phyloP scores from a whole-genome alignment of 2,888 invertebrate genomes.

The Slavum lentiscoides region DNA sequence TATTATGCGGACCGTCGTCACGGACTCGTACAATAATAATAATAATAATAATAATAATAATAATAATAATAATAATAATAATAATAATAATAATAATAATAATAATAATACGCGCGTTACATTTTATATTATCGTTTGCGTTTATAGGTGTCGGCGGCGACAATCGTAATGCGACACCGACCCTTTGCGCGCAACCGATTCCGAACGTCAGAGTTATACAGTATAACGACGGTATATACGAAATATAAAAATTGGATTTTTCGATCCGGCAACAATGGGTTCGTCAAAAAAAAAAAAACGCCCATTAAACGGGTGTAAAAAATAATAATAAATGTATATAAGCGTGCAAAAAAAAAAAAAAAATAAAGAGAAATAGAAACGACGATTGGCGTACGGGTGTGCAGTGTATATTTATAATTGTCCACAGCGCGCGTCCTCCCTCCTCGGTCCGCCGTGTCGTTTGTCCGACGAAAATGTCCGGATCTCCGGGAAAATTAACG shows the following conservation, averaged over 20 bases:
- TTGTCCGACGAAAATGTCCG: slow-evolving; percentile 1
- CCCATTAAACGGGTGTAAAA: slow-evolving; percentile 45
- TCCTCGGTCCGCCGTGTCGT: background rate
- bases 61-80: no score
- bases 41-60: no score
- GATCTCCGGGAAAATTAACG: slow-evolving; percentile 48
- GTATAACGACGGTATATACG: slow-evolving; percentile 1
- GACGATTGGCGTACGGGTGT: background rate
- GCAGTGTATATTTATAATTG: slow-evolving; percentile 44
- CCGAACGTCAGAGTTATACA: slow-evolving; percentile 24
- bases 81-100: no score
- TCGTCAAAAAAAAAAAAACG: slow-evolving; percentile 36
- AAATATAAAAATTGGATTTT: slow-evolving; percentile 45
- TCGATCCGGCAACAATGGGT: slow-evolving; percentile 37
- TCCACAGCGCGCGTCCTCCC: background rate
- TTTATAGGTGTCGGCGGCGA: background rate
- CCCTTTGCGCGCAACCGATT: slow-evolving; percentile 31
- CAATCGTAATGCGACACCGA: slow-evolving; percentile 16
- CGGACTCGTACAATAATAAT: no score
- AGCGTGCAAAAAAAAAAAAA: background rate
- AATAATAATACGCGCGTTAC: no score
- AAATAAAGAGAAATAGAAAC: slow-evolving; percentile 1
- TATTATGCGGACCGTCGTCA: no score
- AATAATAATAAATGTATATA: background rate
- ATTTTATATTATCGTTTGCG: no score